Evolutionary conservation across 2,113 vertebrate species (phyloP).

Genomic region (Coregonus clupeaformis): DNA sequence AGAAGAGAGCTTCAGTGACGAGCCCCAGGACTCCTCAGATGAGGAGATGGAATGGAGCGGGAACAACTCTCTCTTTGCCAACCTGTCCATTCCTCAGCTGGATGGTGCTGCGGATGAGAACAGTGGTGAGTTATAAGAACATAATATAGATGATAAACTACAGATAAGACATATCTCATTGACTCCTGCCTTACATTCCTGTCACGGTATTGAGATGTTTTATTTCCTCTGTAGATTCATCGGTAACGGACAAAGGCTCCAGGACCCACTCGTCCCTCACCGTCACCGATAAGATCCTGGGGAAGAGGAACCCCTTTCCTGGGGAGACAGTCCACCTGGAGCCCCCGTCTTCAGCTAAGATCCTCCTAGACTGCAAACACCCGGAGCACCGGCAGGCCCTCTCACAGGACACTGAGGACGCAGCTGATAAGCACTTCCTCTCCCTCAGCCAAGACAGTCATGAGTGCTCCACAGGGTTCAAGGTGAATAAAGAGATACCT

Average conservation of each 20-base stretch:
- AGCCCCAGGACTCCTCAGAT: conserved; percentile 85
- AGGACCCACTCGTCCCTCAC: conserved; percentile 87
- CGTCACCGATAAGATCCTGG: conserved; percentile 87
- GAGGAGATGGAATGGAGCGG: conserved; percentile 94
- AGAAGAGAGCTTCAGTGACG: conserved; percentile 82
- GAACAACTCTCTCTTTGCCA: conserved; percentile 80
- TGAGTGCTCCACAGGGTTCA: conserved; percentile 82
- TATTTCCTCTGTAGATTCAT: conserved; percentile 81
- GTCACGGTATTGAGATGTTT: not conserved
- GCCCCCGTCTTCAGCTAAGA: conserved; percentile 87
- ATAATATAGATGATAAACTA: not conserved
- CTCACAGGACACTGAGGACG: conserved; percentile 82
- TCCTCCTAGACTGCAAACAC: conserved; percentile 88
- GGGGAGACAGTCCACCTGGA: conserved; percentile 86
- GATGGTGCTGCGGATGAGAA: conserved; percentile 97
- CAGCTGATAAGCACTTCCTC: conserved; percentile 81
- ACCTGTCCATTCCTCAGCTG: conserved; percentile 94
- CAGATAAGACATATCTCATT: not conserved
- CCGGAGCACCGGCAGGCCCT: conserved; percentile 86
- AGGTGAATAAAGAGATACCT: conserved; percentile 86
- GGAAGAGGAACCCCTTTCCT: conserved; percentile 86
- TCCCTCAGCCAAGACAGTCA: conserved; percentile 68
- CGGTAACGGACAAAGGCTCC: conserved; percentile 90
- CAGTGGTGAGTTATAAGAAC: conserved; percentile 78
- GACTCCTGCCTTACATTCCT: not conserved